These are phyloP conservation scores for Arrhamphus sclerolepis DNA, from an alignment of 2,797 vertebrate species.

Conservation along the genomic window DNA sequence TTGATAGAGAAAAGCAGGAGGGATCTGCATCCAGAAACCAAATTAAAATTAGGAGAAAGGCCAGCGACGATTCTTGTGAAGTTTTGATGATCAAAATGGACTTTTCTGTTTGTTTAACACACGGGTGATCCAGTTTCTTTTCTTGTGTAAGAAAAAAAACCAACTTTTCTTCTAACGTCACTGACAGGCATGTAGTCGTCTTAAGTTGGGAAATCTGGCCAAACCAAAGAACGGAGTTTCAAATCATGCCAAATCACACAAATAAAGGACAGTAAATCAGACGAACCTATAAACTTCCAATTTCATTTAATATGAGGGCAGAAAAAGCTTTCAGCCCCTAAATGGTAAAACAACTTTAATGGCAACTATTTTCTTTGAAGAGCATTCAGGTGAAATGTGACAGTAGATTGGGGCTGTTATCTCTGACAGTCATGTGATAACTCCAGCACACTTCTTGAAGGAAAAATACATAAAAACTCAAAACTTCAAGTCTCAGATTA, in stretches of 20 bases:
- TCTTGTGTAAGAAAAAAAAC: not conserved
- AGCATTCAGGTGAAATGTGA: conserved; percentile 62
- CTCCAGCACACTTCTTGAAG: conserved; percentile 9
- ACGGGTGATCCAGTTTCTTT: not conserved
- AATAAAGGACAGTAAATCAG: conserved; percentile 31
- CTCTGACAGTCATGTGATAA: conserved; percentile 40
- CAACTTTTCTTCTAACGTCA: conserved; percentile 7
- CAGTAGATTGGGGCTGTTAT: conserved; percentile 62
- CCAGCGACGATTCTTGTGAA: not conserved
- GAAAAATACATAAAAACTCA: conserved; percentile 6
- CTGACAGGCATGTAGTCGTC: conserved; percentile 19
- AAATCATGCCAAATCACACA: conserved; percentile 40
- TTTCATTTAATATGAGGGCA: conserved; percentile 53
- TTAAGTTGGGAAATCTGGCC: conserved; percentile 27
- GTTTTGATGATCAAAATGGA: not conserved
- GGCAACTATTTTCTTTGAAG: conserved; percentile 63
- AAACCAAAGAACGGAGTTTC: conserved; percentile 15
- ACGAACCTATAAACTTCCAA: conserved; percentile 43
- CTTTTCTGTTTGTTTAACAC: not conserved
- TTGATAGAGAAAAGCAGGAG: conserved; percentile 14
- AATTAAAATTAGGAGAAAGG: conserved; percentile 5
- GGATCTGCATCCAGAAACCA: conserved; percentile 4
- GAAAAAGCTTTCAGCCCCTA: conserved; percentile 55
- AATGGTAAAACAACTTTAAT: conserved; percentile 65
- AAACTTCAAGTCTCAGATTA: not conserved